These are phyloP conservation scores for Ptyas mucosa DNA, from an alignment of 2,113 vertebrate species.

Conservation along the genomic window DNA sequence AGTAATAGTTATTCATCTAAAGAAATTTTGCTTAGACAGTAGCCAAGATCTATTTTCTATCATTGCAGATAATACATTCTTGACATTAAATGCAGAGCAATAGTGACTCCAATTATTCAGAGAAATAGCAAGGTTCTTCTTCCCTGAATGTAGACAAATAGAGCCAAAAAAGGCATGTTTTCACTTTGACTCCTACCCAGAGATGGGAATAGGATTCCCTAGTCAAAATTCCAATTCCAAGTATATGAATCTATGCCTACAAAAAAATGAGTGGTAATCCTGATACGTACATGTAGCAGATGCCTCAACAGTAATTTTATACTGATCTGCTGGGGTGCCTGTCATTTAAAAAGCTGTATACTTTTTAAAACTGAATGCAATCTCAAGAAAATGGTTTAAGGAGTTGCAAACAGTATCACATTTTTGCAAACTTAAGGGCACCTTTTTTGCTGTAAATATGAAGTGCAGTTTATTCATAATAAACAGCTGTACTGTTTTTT, in stretches of 20 bases:
- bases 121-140: neutral
- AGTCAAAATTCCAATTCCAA: neutral
- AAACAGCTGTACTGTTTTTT: neutral
- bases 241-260: neutral
- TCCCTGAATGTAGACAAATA: neutral
- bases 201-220: neutral
- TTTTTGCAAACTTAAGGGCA: neutral
- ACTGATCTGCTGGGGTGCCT: neutral
- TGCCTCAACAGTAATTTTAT: neutral
- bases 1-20: neutral
- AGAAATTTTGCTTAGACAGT: neutral
- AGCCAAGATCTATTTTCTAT: neutral
- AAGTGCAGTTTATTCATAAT: neutral
- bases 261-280: neutral
- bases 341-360: too few relatives aligned
- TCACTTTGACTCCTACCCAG: neutral
- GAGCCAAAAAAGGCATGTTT: neutral
- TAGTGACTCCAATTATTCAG: neutral
- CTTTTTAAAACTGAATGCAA: neutral
- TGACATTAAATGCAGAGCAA: neutral
- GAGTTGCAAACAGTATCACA: neutral
- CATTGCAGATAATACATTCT: neutral
- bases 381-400: neutral
- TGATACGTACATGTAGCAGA: neutral
- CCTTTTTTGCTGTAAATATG: neutral